Base-by-base conservation (phyloP, 2,113 vertebrate species). In the Saguinus imperator region DNA sequence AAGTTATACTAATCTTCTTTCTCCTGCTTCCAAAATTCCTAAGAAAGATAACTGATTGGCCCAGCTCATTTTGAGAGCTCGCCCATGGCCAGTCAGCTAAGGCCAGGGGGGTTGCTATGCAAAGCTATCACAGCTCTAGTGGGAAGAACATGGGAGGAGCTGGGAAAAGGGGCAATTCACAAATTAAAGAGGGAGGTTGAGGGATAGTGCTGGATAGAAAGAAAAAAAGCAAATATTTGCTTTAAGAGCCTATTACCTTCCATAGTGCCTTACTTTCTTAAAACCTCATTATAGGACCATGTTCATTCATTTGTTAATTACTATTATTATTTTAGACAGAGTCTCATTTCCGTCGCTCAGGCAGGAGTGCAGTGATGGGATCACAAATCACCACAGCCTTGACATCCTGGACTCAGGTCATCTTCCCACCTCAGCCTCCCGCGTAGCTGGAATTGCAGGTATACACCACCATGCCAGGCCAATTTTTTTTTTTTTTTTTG, bases 221-320 rank as follows among this genome's bases (percentile, higher is more conserved):
- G n/a, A 11, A 3, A 37, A 73, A 73, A 40, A 29, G 0, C 17
- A n/a, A 23, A 35, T 48, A 55, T 1, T 91, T 25, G 0, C 23
- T 64, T 18, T 20, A n/a, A 83, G 81, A 87, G n/a, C 29, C 58
- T 76, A 3, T 45, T 75, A 40, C 13, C 21, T 29, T 64, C 35
- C 29, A 43, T 3, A n/a, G 58, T 35, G 5, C 6, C 3, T 77
- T 58, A 23, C 12, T 72, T 91, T 82, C 52, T 91, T 66, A 73
- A 90, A 52, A 52, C n/a, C 23, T 93, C 72, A 21, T 4, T 16
- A 4, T n/a, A 64, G 43, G 37, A 50, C 21, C 11, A 2, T 66
- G 23, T 61, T 48, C 25, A 23, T 52, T 77, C 25, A 68, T 79
- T 84, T 96, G 55, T 50, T 68, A 93, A 87, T 77, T 32, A 64